Base-by-base conservation (phyloP, 2,113 vertebrate genomes). In the Glaucidium brasilianum region DNA sequence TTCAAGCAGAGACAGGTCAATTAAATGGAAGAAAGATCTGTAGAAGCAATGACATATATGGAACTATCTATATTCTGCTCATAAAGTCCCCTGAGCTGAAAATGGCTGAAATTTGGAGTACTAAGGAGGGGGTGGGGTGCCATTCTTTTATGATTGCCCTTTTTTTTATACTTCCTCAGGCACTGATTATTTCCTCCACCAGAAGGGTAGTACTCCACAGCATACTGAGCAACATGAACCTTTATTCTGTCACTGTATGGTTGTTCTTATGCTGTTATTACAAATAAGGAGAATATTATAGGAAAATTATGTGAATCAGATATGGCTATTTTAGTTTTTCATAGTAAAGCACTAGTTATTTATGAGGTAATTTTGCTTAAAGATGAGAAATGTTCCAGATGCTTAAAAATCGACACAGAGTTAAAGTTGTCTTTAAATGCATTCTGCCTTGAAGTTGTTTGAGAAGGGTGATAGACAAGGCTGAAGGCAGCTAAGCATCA, bases 1-100 rank as follows among this genome's bases (percentile, higher is more conserved):
- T 81, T 94, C 74, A 86, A 84, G 37, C 60, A 85, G 74, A 92
- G 69, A 64, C 15, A 75, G 49, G 52, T 81, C 62, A 93, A 78
- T 17, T 50, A 72, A 94, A 94, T 6, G 69, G 49, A 94, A 86
- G 23, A 86, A 39, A 87, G 93, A 67, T 93, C 23, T 63, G 25
- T 88, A 68, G 52, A 82, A 85, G 7, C 49, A 64, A 47, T 75
- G 64, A 67, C 58, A 79, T 55, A 66, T 43, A 78, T 34, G 34
- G 77, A 92, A 52, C 43, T 55, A 26, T 22, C 43, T 55, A 26
- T 22, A 8, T 67, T 95, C 56, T 85, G 10, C 47, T 87, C 7
- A 45, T 41, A 89, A 89, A 19, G 20, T 87, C n/a, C n/a, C 17
- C 37, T 34, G 30, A 68, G n/a, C 43, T 93, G 73, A 84, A 92